These are phyloP conservation scores for Musca domestica DNA, from an alignment of 1,140 invertebrate species.

Conservation along the genomic window DNA sequence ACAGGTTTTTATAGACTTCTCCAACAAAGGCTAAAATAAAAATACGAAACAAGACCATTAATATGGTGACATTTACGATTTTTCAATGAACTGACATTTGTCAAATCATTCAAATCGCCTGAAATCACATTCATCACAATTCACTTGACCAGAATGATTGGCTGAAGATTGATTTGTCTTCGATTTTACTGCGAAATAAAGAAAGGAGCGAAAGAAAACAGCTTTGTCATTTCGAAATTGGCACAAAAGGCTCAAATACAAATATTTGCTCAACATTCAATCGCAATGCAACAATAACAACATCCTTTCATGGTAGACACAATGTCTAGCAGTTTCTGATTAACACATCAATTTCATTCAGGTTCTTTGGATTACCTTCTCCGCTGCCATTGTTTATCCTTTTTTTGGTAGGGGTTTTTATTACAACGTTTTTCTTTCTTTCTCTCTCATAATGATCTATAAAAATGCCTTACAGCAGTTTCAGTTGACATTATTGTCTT, in stretches of 20 bases:
- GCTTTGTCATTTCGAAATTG: not conserved
- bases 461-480: not conserved
- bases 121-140: too few relatives aligned
- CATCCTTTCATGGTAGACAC: not conserved
- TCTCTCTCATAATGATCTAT: not conserved
- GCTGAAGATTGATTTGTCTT: too few relatives aligned
- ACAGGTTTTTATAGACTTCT: not conserved
- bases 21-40: not conserved
- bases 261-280: conserved; percentile 36
- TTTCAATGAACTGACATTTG: conserved; percentile 8
- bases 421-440: too few relatives aligned
- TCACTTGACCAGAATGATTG: not conserved
- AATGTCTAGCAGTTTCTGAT: not conserved
- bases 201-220: not conserved
- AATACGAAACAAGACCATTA: too few relatives aligned
- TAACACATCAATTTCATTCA: not conserved
- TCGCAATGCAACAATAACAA: not conserved
- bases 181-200: not conserved
- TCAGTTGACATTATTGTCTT: not conserved
- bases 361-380: not conserved
- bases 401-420: too few relatives aligned
- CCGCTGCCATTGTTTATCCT: not conserved
- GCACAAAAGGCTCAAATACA: conserved; percentile 36
- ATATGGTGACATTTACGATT: conserved; percentile 10
- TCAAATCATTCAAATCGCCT: not conserved